Conservation (phyloP, 2,888 invertebrate genomes). For the Andrena camellia region DNA sequence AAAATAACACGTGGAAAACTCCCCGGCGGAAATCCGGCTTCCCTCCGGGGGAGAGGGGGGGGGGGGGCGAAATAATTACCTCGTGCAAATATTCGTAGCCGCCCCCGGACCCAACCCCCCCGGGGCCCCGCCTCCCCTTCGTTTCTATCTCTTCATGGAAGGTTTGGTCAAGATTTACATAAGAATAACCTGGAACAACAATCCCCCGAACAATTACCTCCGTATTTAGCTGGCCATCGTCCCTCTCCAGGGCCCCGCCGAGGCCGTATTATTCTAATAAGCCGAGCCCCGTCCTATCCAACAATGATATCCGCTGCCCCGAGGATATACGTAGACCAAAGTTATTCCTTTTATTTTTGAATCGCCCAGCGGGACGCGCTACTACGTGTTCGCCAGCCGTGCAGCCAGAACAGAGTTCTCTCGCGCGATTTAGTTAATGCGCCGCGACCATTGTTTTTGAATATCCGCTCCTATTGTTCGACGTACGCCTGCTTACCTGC, state of each 20-base stretch:
- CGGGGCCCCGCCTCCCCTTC: not conserved
- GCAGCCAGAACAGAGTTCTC: constrained; percentile 7
- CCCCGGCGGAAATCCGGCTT: constrained; percentile 75
- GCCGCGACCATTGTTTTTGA: constrained; percentile 43
- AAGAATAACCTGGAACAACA: constrained; percentile 83
- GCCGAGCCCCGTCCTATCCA: constrained; percentile 64
- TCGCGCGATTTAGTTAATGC: constrained; percentile 53
- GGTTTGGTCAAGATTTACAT: constrained; percentile 83
- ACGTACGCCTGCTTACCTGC: constrained; percentile 45
- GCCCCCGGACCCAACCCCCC: constrained; percentile 61
- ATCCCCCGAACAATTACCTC: constrained; percentile 82
- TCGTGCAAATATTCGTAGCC: constrained; percentile 80
- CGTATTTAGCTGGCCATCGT: constrained; percentile 76
- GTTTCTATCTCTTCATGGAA: constrained; percentile 44
- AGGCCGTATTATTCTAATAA: constrained; percentile 81
- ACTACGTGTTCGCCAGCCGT: not conserved
- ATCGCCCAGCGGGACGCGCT: constrained; percentile 40
- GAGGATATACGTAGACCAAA: constrained; percentile 48
- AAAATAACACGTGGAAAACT: constrained; percentile 77
- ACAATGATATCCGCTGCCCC: constrained; percentile 70
- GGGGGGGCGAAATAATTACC: constrained; percentile 81
- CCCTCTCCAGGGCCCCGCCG: constrained; percentile 68
- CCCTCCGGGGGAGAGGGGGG: constrained; percentile 58
- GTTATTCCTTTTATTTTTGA: constrained; percentile 64
- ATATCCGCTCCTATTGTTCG: constrained; percentile 65